These are phyloP conservation scores for Fragum fragum DNA, from an alignment of 2,888 invertebrate species.

Conservation along the genomic window DNA sequence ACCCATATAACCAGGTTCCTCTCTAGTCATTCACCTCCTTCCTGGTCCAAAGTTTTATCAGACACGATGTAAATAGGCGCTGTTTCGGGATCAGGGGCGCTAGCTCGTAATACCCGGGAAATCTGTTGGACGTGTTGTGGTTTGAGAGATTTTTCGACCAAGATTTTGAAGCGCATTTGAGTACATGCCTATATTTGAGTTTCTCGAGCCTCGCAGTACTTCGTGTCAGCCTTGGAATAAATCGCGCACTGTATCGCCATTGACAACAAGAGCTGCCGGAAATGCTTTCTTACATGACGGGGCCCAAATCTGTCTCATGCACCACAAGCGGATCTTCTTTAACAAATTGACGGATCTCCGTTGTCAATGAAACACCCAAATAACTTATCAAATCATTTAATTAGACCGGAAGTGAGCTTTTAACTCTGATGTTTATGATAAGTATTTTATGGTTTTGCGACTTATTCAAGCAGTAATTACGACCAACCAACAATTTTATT, in stretches of 20 bases:
- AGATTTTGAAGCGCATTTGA: neutral
- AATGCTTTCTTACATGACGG: neutral
- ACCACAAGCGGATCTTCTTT: too few relatives aligned
- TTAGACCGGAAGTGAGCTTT: too few relatives aligned
- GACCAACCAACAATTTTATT: too few relatives aligned
- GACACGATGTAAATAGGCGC: too few relatives aligned
- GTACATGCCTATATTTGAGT: neutral
- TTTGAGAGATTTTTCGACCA: neutral
- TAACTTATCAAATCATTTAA: too few relatives aligned
- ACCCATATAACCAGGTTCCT: neutral
- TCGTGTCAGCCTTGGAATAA: conserved; percentile 20
- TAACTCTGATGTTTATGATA: too few relatives aligned
- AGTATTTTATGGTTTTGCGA: too few relatives aligned
- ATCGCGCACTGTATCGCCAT: conserved; percentile 11
- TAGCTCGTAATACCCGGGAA: neutral
- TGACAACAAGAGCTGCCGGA: conserved; percentile 21
- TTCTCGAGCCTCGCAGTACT: conserved; percentile 4
- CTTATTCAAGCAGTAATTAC: too few relatives aligned
- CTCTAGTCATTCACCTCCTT: neutral
- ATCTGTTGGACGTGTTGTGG: neutral
- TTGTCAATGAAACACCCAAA: too few relatives aligned
- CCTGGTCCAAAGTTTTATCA: too few relatives aligned
- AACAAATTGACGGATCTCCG: too few relatives aligned
- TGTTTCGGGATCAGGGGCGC: neutral
- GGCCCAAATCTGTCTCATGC: neutral